Base-by-base conservation (phyloP, 2,888 invertebrate species). In the Acrobasis suavella region DNA sequence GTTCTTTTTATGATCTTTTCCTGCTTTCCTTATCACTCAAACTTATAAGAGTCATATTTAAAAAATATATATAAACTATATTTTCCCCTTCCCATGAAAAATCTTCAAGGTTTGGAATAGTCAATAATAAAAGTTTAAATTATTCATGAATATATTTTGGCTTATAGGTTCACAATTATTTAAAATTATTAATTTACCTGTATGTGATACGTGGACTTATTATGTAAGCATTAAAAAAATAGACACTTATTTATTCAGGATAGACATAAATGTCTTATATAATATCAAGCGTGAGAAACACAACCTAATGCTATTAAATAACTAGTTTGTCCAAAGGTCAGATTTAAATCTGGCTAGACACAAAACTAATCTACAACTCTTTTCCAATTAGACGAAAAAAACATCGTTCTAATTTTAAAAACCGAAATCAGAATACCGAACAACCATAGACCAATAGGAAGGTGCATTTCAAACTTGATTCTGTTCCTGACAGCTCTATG, bases 401-500 rank as follows among this genome's bases (percentile, higher is more conserved):
- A 70, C 62, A 65, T 72, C 8, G 32, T 69, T 69, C 73, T 75
- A 75, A 75, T 77, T 72, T 71, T 17, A 55, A 76, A 76, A 74
- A 73, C 70, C 68, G 71, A 78, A 79, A 80, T 81, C 82, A 73
- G 70, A 82, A 81, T 81, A 84, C 78, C 75, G 78, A 85, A 83
- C 76, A 72, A 69, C 32, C 72, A 72, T 71, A 70, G 70, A 88
- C 87, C 88, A 88, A 87, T 81, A 78, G 78, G 77, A 79, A 77
- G 79, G 77, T 85, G 86, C 85, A 87, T 88, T 86, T 85, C 86
- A 84, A 87, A 85, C 79, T 78, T 80, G 80, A 78, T 80, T 83
- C 87, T 91, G 91, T 77, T 81, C 78, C 75, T 91, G 91, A 91
- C 91, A 91, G 89, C 83, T 75, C 78, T 76, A 81, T 78, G 77